Percentiles rank a stretch among this genome's conserved stretches.
Evolutionary conservation across 2,113 vertebrate species (phyloP).

Genomic region (Thalassoma bifasciatum): DNA sequence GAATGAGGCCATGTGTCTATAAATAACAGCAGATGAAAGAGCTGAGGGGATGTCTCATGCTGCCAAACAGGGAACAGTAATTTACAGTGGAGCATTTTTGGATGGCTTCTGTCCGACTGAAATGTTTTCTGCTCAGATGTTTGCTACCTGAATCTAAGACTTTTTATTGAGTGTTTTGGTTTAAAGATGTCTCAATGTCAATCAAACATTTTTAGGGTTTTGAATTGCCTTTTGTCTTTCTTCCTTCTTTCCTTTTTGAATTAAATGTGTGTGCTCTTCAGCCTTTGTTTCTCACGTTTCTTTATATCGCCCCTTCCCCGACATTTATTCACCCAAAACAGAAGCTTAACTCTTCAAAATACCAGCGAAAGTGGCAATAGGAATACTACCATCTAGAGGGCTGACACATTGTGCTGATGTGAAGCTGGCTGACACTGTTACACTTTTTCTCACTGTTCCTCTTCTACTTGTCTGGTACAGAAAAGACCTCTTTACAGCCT

Average conservation of each 20-base stretch:
- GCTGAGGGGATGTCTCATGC: conserved; percentile 54
- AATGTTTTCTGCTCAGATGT: conserved; percentile 30
- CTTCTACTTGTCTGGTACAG: too few relatives aligned
- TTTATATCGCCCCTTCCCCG: too few relatives aligned
- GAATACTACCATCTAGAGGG: too few relatives aligned
- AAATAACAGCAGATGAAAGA: conserved; percentile 70
- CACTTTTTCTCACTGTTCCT: too few relatives aligned
- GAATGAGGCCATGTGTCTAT: conserved; percentile 69
- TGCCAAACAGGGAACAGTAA: conserved; percentile 58
- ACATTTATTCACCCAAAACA: too few relatives aligned
- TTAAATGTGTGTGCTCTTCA: background rate
- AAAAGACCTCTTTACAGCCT: too few relatives aligned
- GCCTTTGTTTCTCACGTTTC: background rate
- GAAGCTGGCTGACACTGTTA: too few relatives aligned
- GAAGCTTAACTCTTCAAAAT: too few relatives aligned
- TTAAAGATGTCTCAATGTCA: background rate
- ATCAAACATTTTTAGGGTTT: conserved; percentile 22
- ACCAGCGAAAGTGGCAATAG: too few relatives aligned
- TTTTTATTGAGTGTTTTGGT: conserved; percentile 28
- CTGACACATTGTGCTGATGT: too few relatives aligned
- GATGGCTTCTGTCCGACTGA: conserved; percentile 22
- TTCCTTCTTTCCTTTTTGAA: background rate
- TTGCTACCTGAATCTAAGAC: conserved; percentile 11
- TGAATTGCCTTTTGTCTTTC: background rate
- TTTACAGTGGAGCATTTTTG: conserved; percentile 49